phyloP scores from a whole-genome alignment of 2,113 vertebrate genomes.

The Otolemur garnettii region DNA sequence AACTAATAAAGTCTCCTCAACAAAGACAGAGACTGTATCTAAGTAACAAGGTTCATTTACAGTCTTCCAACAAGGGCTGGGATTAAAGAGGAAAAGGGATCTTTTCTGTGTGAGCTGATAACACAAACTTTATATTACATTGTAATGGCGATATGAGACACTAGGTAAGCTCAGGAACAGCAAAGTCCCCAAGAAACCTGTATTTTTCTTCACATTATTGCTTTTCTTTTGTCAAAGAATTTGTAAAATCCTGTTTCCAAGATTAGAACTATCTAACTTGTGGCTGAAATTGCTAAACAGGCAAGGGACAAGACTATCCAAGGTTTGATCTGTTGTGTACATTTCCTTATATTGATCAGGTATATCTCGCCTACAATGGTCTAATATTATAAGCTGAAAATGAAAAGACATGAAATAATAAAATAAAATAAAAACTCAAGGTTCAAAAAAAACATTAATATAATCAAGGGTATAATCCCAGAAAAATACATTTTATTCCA shows the following conservation, averaged over 20 bases:
- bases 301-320: not conserved
- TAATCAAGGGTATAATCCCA: not conserved
- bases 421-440: not conserved
- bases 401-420: not conserved
- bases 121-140: rapidly evolving
- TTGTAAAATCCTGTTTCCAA: conserved; percentile 14
- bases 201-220: not conserved
- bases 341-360: not conserved
- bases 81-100: not conserved
- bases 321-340: not conserved
- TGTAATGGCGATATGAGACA: not conserved
- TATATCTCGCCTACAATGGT: not conserved
- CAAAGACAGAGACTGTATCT: not conserved
- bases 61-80: not conserved
- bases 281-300: not conserved
- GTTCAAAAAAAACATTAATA: not conserved
- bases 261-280: not conserved
- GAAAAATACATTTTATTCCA: not conserved
- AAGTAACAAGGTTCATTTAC: not conserved
- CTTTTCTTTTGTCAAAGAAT: not conserved
- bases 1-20: not conserved
- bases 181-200: not conserved
- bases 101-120: rapidly evolving
- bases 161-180: not conserved
- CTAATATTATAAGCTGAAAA: not conserved